These are phyloP conservation scores for Dendropsophus ebraccatus DNA, from an alignment of 2,113 vertebrate genomes.

Conservation along the genomic window DNA sequence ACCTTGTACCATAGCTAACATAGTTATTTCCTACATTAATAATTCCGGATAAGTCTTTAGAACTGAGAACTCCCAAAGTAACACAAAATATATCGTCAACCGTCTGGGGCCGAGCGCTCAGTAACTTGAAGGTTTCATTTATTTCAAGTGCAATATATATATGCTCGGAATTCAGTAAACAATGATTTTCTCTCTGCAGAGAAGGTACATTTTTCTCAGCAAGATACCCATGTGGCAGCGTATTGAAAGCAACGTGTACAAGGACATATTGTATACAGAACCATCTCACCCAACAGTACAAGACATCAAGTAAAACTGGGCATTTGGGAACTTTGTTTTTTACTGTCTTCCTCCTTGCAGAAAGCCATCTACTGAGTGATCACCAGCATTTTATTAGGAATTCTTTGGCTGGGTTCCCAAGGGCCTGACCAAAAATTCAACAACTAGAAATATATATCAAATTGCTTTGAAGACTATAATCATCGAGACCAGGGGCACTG, in stretches of 20 bases:
- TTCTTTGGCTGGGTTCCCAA: constrained; percentile 43
- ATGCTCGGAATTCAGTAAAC: constrained; percentile 31
- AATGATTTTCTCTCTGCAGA: constrained; percentile 31
- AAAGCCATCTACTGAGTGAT: constrained; percentile 40
- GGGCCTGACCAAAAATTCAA: constrained; percentile 57
- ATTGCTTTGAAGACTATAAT: constrained; percentile 38
- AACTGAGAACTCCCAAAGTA: neutral
- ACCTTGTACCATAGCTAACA: neutral
- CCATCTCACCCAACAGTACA: constrained; percentile 54
- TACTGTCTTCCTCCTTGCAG: constrained; percentile 40
- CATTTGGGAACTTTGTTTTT: constrained; percentile 41
- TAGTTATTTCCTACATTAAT: too few relatives aligned
- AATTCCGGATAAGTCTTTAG: neutral
- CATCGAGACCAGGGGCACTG: constrained; percentile 14
- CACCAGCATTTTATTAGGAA: constrained; percentile 42
- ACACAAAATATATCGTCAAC: neutral
- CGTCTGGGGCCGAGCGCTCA: neutral
- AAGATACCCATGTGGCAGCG: constrained; percentile 39
- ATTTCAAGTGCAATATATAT: constrained; percentile 31
- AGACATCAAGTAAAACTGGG: constrained; percentile 48
- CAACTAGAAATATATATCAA: constrained; percentile 44
- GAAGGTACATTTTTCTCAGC: constrained; percentile 18
- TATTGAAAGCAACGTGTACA: constrained; percentile 21
- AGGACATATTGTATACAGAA: constrained; percentile 48
- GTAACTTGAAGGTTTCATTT: constrained; percentile 29